Evolutionary conservation across 1,140 invertebrate genomes (phyloP), one percentile per base, ranked within the genome.

Genomic region (Camponotus vicinus): DNA sequence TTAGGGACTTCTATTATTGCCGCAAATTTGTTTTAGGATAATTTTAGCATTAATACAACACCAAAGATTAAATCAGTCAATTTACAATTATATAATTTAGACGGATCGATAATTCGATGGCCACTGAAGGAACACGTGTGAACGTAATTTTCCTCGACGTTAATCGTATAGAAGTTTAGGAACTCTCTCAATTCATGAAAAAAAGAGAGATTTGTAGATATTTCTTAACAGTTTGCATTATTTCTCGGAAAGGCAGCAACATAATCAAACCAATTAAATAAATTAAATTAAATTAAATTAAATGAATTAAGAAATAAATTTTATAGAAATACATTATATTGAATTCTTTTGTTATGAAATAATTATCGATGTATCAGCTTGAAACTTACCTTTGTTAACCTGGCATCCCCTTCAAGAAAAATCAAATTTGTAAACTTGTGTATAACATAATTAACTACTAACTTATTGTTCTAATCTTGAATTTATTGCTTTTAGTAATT

Each of bases 91-190:
- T 5, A 37, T 67, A 9, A 59, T 27, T 71, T 42, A 32, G 15
- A 3, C 18, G 37, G 11, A 61, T 82, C 79, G 55, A 82, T 82
- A 75, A 83, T 61, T 75, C 79, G 69, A 83, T 75, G 79, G 79
- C 0, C 27, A n/a, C 27, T 6, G 27, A 61, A 4, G 27, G 11
- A 45, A 83, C 69, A 61, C 27, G 79, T 73, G 55, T 82, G 52
- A 61, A 73, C 15, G n/a, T 71, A 82, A 59, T 37, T 73, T 52
- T 49, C n/a, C n/a, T 34, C 8, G 7, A 3, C 11, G 45, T 42
- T 55, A 55, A 73, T 73, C 21, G 21, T 59, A 52, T 21, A 40
- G 49, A 55, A 80, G 55, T 57, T 69, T 1, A 27, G 27, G 27
- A 27, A 27, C 27, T 27, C 27, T 27, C 27, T 80, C 32, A 55